These are phyloP conservation scores for Heliconius eleuchia DNA, from an alignment of 1,140 invertebrate genomes.

Conservation along the genomic window DNA sequence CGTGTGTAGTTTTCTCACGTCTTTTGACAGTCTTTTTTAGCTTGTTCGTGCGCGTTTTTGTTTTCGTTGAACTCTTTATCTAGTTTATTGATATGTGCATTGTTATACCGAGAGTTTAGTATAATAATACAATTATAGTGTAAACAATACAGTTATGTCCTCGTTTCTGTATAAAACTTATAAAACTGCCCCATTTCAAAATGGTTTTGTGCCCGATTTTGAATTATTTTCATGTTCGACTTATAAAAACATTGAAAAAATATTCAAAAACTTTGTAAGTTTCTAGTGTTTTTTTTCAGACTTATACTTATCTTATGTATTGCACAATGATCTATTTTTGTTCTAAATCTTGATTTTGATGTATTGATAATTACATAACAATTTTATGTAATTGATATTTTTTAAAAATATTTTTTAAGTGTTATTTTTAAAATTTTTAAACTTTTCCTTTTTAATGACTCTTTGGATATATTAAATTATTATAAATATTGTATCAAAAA, in stretches of 20 bases:
- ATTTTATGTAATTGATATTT: neutral
- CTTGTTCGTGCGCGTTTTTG: conserved; percentile 41
- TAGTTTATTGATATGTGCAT: neutral
- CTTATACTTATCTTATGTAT: neutral
- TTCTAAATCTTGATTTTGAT: neutral
- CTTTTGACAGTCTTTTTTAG: conserved; percentile 48
- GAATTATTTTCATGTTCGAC: conserved; percentile 41
- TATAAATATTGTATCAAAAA: too few species aligned
- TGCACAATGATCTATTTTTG: conserved; percentile 5
- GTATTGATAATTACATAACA: conserved; percentile 13
- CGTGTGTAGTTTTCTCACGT: conserved; percentile 34
- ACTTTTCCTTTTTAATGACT: too few species aligned
- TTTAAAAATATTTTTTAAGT: too few species aligned
- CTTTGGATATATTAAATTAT: too few species aligned
- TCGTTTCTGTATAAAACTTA: conserved; percentile 71
- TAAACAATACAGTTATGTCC: conserved; percentile 42
- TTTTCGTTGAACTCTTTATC: conserved; percentile 21
- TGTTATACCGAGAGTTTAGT: neutral
- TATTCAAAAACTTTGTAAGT: conserved; percentile 48
- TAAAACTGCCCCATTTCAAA: conserved; percentile 62
- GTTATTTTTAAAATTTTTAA: too few species aligned
- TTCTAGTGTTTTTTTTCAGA: neutral
- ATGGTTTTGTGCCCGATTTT: conserved; percentile 60
- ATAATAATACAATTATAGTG: neutral
- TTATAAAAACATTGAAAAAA: conserved; percentile 52